These are phyloP conservation scores for Oligia fasciuncula DNA, from an alignment of 2,888 invertebrate species.

Conservation along the genomic window DNA sequence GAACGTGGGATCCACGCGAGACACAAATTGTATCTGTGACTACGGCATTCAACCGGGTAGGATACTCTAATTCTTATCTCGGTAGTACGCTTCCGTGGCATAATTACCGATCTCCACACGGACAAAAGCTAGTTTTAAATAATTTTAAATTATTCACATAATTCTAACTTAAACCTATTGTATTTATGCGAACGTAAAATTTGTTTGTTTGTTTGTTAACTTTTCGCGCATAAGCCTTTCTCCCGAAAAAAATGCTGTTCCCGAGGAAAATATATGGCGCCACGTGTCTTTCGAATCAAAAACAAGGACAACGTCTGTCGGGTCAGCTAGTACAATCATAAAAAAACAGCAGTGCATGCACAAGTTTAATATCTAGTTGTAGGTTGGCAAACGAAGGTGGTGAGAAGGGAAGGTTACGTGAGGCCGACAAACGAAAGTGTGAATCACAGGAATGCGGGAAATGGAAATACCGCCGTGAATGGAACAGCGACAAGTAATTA, in stretches of 20 bases:
- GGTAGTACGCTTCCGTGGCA: not conserved
- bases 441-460: constrained; percentile 44
- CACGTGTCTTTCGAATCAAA: too few species aligned
- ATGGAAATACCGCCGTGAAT: constrained; percentile 47
- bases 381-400: constrained; percentile 6
- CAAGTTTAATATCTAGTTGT: constrained; percentile 4
- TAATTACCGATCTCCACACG: not conserved
- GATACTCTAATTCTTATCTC: not conserved
- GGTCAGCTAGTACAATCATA: too few species aligned
- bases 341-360: not conserved
- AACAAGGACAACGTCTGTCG: too few species aligned
- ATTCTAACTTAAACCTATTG: too few species aligned
- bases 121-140: not conserved
- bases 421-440: constrained; percentile 55
- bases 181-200: too few species aligned
- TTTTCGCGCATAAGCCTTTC: too few species aligned
- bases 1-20: too few species aligned
- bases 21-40: too few species aligned
- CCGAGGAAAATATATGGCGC: too few species aligned
- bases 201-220: too few species aligned
- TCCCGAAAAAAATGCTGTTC: too few species aligned
- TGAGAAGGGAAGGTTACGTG: constrained; percentile 9
- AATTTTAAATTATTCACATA: not conserved
- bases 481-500: constrained; percentile 41
- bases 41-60: too few species aligned